Conservation (phyloP, 2,797 vertebrate species). For the Enteromius afrohamiltoni region DNA sequence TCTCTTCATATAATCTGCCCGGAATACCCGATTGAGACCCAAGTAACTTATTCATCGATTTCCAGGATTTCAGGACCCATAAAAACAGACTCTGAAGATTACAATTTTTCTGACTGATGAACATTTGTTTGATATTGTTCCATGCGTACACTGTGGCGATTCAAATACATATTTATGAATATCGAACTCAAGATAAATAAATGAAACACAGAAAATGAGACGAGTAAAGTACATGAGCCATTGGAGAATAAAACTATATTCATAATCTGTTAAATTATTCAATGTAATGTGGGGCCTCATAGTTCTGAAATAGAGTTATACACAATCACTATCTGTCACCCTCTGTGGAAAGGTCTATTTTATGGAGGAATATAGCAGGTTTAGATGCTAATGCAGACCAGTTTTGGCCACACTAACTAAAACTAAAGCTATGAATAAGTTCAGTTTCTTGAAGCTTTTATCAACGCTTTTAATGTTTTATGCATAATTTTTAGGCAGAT, state of each 20-base stretch:
- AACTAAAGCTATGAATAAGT: slow-evolving; percentile 9
- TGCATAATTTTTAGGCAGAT: slow-evolving; percentile 8
- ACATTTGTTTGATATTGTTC: slow-evolving; percentile 56
- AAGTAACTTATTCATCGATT: slow-evolving; percentile 52
- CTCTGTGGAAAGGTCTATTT: background rate
- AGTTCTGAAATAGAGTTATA: slow-evolving; percentile 16
- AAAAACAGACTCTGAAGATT: slow-evolving; percentile 37
- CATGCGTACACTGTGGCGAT: slow-evolving; percentile 37
- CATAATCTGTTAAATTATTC: slow-evolving; percentile 46
- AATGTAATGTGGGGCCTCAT: slow-evolving; percentile 35
- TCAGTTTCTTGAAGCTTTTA: background rate
- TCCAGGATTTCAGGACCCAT: slow-evolving; percentile 49
- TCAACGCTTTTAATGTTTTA: background rate
- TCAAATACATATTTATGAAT: slow-evolving; percentile 61
- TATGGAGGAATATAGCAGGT: background rate
- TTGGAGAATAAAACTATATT: slow-evolving; percentile 27
- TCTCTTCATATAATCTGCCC: slow-evolving; percentile 4
- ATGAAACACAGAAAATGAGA: slow-evolving; percentile 29
- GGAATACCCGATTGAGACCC: slow-evolving; percentile 27
- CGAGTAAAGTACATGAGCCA: slow-evolving; percentile 18
- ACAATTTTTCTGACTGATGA: slow-evolving; percentile 44
- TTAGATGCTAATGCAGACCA: slow-evolving; percentile 12
- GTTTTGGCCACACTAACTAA: slow-evolving; percentile 9
- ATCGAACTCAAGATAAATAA: slow-evolving; percentile 30
- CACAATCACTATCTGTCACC: slow-evolving; percentile 1